Evolutionary conservation across 2,888 invertebrate genomes (phyloP).

Genomic region (Allygus modestus): DNA sequence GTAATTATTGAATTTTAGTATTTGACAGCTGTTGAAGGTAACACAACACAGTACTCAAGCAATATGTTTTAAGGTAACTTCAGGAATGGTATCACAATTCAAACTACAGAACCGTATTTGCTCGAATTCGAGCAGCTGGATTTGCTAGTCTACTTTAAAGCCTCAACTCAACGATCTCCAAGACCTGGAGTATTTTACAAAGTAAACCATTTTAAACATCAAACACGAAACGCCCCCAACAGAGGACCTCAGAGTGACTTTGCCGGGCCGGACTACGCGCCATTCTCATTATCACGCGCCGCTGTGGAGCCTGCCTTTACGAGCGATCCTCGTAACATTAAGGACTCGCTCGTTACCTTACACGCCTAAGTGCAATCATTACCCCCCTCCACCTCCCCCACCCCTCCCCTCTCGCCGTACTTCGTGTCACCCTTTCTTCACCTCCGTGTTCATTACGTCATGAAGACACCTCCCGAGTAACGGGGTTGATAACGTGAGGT

Average conservation of each 20-base stretch:
- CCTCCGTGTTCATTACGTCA: not conserved
- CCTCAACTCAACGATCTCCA: too few species aligned
- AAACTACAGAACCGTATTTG: too few species aligned
- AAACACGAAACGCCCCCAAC: not conserved
- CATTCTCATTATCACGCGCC: conserved; percentile 6
- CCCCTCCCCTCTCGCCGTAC: not conserved
- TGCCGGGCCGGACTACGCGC: not conserved
- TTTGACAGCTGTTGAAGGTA: too few species aligned
- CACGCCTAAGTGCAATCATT: conserved; percentile 42
- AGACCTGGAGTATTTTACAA: too few species aligned
- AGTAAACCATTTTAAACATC: not conserved
- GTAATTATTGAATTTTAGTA: too few species aligned
- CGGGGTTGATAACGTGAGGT: not conserved
- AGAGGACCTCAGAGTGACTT: not conserved
- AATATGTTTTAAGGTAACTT: too few species aligned
- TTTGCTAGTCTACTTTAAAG: too few species aligned
- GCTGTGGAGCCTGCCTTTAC: conserved; percentile 4
- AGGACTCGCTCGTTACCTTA: conserved; percentile 17
- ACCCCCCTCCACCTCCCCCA: not conserved
- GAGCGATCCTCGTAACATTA: not conserved
- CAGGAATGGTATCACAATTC: too few species aligned
- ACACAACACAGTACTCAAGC: too few species aligned
- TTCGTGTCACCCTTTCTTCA: not conserved
- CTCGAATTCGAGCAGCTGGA: too few species aligned
- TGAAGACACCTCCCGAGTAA: not conserved